Evolutionary conservation across 2,888 invertebrate genomes (phyloP).

Genomic region (Micropterix aruncella): DNA sequence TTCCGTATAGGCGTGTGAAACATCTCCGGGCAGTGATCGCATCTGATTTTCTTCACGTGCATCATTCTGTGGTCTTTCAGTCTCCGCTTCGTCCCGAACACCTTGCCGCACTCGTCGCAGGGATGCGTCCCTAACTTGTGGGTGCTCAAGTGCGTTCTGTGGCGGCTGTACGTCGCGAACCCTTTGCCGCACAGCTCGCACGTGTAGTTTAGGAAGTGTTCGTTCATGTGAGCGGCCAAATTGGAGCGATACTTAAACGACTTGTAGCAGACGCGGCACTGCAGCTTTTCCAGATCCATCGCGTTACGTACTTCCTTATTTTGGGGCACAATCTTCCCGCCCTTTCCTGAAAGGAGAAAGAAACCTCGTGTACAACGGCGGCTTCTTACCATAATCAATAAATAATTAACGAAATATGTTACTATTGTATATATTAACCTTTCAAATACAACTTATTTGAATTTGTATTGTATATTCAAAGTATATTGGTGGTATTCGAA

Average conservation of each 20-base stretch:
- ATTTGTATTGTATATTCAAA: too few species aligned
- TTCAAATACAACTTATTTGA: too few species aligned
- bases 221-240: neutral
- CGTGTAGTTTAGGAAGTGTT: neutral
- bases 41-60: too few species aligned
- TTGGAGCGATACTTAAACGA: neutral
- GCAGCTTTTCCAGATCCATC: neutral
- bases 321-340: neutral
- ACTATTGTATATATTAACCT: too few species aligned
- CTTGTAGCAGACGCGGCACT: neutral
- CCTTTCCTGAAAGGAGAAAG: too few species aligned
- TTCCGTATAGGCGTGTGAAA: neutral
- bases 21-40: neutral
- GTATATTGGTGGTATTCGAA: too few species aligned
- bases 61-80: neutral
- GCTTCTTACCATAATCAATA: too few species aligned
- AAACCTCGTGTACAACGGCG: too few species aligned
- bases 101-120: neutral
- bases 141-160: neutral
- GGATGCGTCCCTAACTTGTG: neutral
- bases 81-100: neutral
- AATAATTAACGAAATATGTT: too few species aligned
- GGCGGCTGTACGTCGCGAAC: neutral
- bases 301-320: neutral
- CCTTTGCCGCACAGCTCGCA: neutral